phyloP scores from a whole-genome alignment of 2,888 invertebrate species.

The Ramazzottius varieornatus region DNA sequence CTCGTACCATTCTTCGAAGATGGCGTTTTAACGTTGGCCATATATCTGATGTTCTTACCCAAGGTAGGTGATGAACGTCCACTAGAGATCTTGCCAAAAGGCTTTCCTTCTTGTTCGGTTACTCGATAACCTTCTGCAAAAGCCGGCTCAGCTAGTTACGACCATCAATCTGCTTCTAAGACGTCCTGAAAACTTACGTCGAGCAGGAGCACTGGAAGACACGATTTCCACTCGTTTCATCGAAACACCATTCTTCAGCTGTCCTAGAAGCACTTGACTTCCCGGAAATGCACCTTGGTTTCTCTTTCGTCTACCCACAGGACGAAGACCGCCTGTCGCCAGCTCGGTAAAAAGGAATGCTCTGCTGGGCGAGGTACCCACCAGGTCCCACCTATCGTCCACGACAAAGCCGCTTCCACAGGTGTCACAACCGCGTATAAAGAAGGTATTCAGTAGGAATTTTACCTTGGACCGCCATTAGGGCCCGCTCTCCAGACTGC shows the following conservation, averaged over 20 bases:
- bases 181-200: not conserved
- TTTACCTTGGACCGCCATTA: constrained; percentile 27
- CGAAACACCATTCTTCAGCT: constrained; percentile 44
- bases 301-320: constrained; percentile 31
- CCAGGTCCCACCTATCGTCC: constrained; percentile 67
- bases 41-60: constrained; percentile 55
- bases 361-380: constrained; percentile 11
- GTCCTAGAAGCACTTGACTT: constrained; percentile 42
- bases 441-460: constrained; percentile 6
- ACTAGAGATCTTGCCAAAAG: constrained; percentile 61
- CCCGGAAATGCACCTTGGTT: constrained; percentile 59
- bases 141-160: not conserved
- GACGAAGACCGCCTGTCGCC: not conserved
- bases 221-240: constrained; percentile 51
- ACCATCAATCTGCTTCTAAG: too few relatives aligned
- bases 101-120: constrained; percentile 24
- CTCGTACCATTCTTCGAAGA: constrained; percentile 41
- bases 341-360: not conserved
- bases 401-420: constrained; percentile 61
- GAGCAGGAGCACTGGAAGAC: constrained; percentile 18
- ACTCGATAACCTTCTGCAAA: constrained; percentile 11
- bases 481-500: constrained; percentile 33
- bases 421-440: constrained; percentile 65
- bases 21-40: constrained; percentile 58
- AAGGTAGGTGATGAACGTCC: constrained; percentile 82